Evolutionary conservation across 2,797 vertebrate species (phyloP), one percentile per base, ranked within the genome.

Genomic region (Sebastes itinus): DNA sequence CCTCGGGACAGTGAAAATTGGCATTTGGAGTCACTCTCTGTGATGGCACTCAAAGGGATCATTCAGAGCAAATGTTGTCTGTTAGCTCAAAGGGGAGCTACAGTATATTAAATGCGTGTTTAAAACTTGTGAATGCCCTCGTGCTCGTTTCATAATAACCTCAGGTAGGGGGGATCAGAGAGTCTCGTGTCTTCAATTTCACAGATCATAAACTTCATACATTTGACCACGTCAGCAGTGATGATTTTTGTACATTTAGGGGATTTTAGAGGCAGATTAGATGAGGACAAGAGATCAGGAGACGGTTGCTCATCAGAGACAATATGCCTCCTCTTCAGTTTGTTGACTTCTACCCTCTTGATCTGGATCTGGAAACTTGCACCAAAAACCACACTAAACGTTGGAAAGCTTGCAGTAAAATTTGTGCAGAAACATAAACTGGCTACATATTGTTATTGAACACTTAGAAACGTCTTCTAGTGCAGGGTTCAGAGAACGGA

Each of bases 161-260:
- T 71, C 66, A 86, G 75, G 74, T 77, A 73, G 28, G 27, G 32
- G 54, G 52, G 58, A 83, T 81, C 73, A 85, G 38, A 77, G 20
- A 22, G 55, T 72, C 75, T 72, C 2, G 2, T 67, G 71, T 85
- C 56, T n/a, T 67, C 16, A 33, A 11, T 68, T 68, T 82, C 25
- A 82, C 22, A 62, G 23, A 6, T 14, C 35, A 63, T 56, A 55
- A 18, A 22, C 16, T 38, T 63, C 0, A 14, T 63, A 78, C 56
- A 72, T 78, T 86, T 78, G 4, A 82, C 14, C 38, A 67, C 16
- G 23, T 88, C 83, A 81, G 72, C 80, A 68, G 49, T 18, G 16
- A 83, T 33, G 54, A 61, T 74, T 73, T 60, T 60, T 58, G 54
- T 58, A 5, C 28, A 23, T 56, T 69, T 6, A 6, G 70, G 72